Evolutionary conservation across 2,797 vertebrate species (phyloP).

Genomic region (Chaetophractus vellerosus): DNA sequence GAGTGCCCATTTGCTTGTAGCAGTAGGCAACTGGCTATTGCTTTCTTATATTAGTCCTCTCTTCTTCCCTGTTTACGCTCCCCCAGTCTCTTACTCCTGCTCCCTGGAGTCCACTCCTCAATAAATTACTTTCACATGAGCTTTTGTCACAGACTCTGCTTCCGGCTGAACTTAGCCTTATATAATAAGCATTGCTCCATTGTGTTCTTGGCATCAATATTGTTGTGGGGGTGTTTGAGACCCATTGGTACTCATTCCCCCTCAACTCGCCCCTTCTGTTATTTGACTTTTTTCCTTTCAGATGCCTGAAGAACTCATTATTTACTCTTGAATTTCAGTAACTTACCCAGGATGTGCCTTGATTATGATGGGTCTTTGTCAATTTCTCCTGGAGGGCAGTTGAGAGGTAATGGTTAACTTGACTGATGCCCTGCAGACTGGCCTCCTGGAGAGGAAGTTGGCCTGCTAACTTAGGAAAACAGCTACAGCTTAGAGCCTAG

Average conservation of each 20-base stretch:
- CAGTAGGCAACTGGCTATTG: neutral
- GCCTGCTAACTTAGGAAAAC: neutral
- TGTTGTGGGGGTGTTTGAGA: neutral
- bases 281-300: neutral
- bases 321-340: conserved; percentile 6
- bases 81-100: neutral
- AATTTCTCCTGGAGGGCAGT: neutral
- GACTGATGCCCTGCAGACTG: neutral
- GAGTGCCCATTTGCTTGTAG: neutral
- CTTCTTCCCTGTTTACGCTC: neutral
- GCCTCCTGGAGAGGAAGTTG: neutral
- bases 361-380: neutral
- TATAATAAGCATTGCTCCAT: neutral
- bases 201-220: neutral
- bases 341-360: neutral
- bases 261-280: neutral
- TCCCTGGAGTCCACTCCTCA: neutral
- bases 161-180: neutral
- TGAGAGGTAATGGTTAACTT: neutral
- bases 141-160: neutral
- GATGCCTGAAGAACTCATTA: neutral
- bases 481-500: neutral
- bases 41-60: neutral
- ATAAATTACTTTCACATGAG: neutral
- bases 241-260: neutral